Percentiles rank a stretch among this genome's conserved stretches.
Conservation (phyloP, 1,140 invertebrate species). For the Drosophila mojavensis region DNA sequence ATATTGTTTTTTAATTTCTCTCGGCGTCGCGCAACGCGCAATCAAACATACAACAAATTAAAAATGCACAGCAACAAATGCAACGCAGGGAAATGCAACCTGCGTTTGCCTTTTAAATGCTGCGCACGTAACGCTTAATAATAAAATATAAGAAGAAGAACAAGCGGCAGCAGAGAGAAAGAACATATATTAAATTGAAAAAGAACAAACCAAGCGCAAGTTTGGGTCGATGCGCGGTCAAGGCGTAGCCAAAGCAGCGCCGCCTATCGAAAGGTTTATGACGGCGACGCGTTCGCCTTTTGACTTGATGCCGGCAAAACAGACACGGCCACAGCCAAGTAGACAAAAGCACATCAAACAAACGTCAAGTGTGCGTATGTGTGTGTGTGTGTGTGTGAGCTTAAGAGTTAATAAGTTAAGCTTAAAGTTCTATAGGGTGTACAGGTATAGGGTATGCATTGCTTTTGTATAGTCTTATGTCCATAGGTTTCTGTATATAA, state of each 20-base stretch:
- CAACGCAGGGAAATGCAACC: constrained; percentile 47
- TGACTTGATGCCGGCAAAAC: constrained; percentile 36
- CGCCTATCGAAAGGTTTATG: constrained; percentile 50
- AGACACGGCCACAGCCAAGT: constrained; percentile 5
- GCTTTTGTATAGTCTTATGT: too few species aligned
- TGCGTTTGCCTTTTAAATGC: constrained; percentile 30
- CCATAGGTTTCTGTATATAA: too few species aligned
- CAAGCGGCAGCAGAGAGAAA: neutral
- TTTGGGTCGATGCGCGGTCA: constrained; percentile 40
- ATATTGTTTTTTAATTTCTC: constrained; percentile 81
- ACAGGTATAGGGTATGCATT: neutral
- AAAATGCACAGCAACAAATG: constrained; percentile 67
- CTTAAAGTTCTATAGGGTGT: constrained; percentile 13
- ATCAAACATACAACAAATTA: constrained; percentile 41
- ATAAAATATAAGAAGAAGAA: constrained; percentile 43
- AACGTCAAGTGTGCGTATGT: constrained; percentile 18
- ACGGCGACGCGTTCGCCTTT: constrained; percentile 40
- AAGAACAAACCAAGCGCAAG: constrained; percentile 13
- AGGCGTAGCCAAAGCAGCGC: constrained; percentile 54
- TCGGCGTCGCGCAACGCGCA: constrained; percentile 32
- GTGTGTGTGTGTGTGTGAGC: neutral
- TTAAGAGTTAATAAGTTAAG: neutral
- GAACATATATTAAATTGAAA: constrained; percentile 57
- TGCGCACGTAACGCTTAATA: constrained; percentile 66
- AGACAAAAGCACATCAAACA: constrained; percentile 34